Conservation (phyloP, 2,888 invertebrate species). For the Mesoligia furuncula region DNA sequence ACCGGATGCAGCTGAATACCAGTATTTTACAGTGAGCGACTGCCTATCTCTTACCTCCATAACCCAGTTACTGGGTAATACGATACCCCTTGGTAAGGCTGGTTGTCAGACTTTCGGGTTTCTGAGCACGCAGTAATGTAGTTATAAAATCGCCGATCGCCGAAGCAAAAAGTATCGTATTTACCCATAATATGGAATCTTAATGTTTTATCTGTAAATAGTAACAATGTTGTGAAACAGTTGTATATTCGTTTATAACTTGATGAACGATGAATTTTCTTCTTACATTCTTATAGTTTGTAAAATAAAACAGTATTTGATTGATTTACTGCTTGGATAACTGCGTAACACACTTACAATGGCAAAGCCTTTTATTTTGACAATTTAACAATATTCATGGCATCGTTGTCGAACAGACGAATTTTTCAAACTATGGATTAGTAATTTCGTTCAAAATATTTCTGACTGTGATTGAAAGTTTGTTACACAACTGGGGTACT, state of each 20-base stretch:
- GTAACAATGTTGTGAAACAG: conserved; percentile 9
- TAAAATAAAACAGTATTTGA: background rate
- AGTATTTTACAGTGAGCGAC: no score
- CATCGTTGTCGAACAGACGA: background rate
- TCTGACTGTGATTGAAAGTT: background rate
- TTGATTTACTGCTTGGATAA: background rate
- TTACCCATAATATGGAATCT: background rate
- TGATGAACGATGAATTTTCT: background rate
- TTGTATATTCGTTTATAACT: background rate
- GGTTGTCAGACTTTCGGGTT: no score
- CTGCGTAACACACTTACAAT: background rate
- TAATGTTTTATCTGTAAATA: conserved; percentile 15
- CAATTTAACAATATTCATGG: background rate
- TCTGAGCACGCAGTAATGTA: background rate
- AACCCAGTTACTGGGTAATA: no score
- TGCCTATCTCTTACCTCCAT: no score
- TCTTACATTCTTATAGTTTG: background rate
- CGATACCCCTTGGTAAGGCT: no score
- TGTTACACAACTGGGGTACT: background rate
- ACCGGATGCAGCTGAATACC: no score
- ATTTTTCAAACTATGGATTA: background rate
- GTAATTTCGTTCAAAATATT: background rate
- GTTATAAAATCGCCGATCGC: background rate
- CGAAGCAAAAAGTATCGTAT: background rate
- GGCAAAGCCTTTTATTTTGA: background rate